Evolutionary conservation across 2,888 invertebrate genomes (phyloP).

Genomic region (Lasioglossum vierecki): DNA sequence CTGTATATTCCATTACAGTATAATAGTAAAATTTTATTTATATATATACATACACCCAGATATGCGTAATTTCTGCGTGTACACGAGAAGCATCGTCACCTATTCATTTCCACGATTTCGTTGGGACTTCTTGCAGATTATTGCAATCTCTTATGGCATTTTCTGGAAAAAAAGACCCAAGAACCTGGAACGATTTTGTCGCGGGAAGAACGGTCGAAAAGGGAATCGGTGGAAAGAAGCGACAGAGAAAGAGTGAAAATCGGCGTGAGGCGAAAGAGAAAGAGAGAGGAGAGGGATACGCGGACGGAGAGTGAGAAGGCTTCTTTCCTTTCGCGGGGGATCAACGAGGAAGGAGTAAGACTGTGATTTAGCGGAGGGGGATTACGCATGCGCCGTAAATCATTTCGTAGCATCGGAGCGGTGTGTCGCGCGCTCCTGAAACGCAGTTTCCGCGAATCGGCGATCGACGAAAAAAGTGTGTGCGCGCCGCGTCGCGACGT

Average conservation of each 20-base stretch:
- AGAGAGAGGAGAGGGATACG: neutral
- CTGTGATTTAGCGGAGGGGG: conserved; percentile 44
- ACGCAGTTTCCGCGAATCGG: conserved; percentile 83
- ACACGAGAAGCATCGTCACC: neutral
- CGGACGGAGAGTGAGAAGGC: conserved; percentile 6
- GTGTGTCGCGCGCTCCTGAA: conserved; percentile 75
- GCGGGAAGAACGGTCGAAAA: neutral
- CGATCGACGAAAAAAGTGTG: conserved; percentile 79
- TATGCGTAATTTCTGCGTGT: neutral
- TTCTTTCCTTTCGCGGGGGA: neutral
- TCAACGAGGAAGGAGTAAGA: conserved; percentile 47
- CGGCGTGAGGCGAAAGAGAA: neutral
- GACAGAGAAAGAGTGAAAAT: conserved; percentile 19
- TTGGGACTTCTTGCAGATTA: neutral
- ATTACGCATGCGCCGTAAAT: conserved; percentile 75
- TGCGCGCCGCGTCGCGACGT: conserved; percentile 56
- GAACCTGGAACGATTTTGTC: neutral
- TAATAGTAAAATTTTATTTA: conserved; percentile 76
- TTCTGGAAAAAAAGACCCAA: neutral
- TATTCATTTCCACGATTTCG: neutral
- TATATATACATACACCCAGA: conserved; percentile 32
- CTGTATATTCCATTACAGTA: conserved; percentile 72
- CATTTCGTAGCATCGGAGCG: conserved; percentile 53
- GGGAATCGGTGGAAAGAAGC: neutral
- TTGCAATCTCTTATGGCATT: neutral